phyloP scores from a whole-genome alignment of 2,888 invertebrate species.

The Theodoxus fluviatilis region DNA sequence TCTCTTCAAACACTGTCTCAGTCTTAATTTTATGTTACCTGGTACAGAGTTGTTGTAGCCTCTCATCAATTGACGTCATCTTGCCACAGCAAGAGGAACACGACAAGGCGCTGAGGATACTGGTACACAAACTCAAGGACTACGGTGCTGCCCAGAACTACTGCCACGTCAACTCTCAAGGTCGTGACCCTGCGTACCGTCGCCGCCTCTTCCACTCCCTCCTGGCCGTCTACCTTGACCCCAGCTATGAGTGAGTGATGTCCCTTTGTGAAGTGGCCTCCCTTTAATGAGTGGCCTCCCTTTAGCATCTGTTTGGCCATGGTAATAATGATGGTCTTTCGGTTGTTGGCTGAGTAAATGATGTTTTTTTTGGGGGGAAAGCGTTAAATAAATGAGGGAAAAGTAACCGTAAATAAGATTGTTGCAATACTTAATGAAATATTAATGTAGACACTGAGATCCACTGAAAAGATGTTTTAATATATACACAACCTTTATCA shows the following conservation, averaged over 20 bases:
- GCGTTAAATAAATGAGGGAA: too few relatives aligned
- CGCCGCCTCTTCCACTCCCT: constrained; percentile 66
- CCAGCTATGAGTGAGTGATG: constrained; percentile 58
- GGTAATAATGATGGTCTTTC: too few relatives aligned
- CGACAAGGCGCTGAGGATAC: constrained; percentile 68
- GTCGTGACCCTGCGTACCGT: constrained; percentile 57
- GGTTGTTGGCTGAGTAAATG: too few relatives aligned
- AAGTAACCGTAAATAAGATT: too few relatives aligned
- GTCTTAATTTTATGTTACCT: too few relatives aligned
- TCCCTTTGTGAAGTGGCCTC: neutral
- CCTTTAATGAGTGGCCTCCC: neutral
- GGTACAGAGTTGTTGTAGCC: neutral
- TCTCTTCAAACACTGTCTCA: too few relatives aligned
- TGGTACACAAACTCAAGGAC: constrained; percentile 68
- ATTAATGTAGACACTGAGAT: too few relatives aligned
- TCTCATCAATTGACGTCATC: neutral
- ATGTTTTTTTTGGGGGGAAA: too few relatives aligned
- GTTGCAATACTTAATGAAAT: too few relatives aligned
- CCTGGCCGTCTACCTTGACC: constrained; percentile 66
- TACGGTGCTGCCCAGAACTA: constrained; percentile 68
- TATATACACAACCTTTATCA: too few relatives aligned
- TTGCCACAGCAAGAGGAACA: constrained; percentile 68
- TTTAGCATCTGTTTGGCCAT: neutral
- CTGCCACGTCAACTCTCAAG: constrained; percentile 65
- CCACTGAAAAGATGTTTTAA: too few relatives aligned